Base-by-base conservation (phyloP, 2,888 invertebrate genomes). In the Metopia argyrocephala region DNA sequence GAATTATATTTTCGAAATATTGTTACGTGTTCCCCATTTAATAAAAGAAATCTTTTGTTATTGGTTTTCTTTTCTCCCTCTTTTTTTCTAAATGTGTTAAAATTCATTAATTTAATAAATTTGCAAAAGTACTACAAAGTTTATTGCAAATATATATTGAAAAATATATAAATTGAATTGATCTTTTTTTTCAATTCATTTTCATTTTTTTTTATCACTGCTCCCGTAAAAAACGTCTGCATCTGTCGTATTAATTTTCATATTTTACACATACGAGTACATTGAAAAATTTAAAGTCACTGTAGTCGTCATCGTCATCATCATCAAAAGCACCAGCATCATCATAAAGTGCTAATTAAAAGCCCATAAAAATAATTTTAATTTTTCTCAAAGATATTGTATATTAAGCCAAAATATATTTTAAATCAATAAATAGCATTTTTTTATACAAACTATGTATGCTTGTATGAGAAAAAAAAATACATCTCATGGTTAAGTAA, bases 311-410 rank as follows among this genome's bases (percentile, higher is more conserved):
- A 25, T 54, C 50, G 18, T 69, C 56, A 70, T 18, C 18, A 18
- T 20, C 15, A 48, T 48, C 18, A 45, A 45, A n/a, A n/a, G n/a
- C n/a, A n/a, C n/a, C n/a, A n/a, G n/a, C n/a, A 54, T 57, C 27
- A 38, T 56, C 65, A 56, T 65, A 23, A 75, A 45, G 83, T 80
- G 83, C 59, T 84, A 84, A 84, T 84, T 82, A 82, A 83, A 82
- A 82, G 56, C 66, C 75, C 73, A 81, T 84, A 79, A 84, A 75
- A 69, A 78, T 50, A 46, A 61, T 69, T 76, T 80, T 27, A 69
- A 70, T 71, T 38, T 38, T 3, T 12, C 9, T 12, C 3, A 15
- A n/a, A 38, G 3, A 38, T 12, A 38, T 9, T 1, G 15, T 12
- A 38, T 38, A 12, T 38, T 12, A 38, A 38, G 12, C 12, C 38